Evolutionary conservation across 2,888 invertebrate species (phyloP).

Genomic region (Drosophila multiciliata): DNA sequence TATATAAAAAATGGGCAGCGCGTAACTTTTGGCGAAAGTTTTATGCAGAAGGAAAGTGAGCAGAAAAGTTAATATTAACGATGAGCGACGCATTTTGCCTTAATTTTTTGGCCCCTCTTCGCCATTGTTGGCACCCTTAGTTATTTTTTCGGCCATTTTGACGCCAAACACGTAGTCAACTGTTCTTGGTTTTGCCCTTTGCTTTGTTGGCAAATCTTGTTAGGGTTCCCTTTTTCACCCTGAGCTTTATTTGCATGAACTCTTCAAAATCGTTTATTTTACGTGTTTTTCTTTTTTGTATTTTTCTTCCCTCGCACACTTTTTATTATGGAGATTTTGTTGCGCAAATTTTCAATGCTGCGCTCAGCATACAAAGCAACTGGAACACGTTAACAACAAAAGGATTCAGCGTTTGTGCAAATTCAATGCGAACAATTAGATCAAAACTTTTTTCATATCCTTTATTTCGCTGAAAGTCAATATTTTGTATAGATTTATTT

Average conservation of each 20-base stretch:
- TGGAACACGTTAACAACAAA: constrained; percentile 52
- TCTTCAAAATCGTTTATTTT: constrained; percentile 72
- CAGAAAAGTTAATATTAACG: constrained; percentile 80
- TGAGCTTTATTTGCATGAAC: constrained; percentile 59
- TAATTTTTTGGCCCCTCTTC: constrained; percentile 55
- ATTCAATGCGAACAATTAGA: constrained; percentile 55
- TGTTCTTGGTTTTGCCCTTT: constrained; percentile 54
- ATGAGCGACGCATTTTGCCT: constrained; percentile 74
- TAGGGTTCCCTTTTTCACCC: constrained; percentile 54
- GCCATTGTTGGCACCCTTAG: constrained; percentile 4
- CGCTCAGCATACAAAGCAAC: constrained; percentile 69
- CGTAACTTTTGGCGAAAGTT: constrained; percentile 68
- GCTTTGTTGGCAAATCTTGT: constrained; percentile 73
- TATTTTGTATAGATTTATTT: not conserved
- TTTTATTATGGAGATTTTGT: constrained; percentile 68
- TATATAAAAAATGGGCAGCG: constrained; percentile 65
- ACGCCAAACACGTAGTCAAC: constrained; percentile 75
- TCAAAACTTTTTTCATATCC: constrained; percentile 33
- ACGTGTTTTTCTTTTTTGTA: not conserved
- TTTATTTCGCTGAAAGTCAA: not conserved
- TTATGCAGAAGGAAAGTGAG: constrained; percentile 69
- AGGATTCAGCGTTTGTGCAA: constrained; percentile 39
- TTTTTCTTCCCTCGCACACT: not conserved
- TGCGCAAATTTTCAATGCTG: constrained; percentile 70
- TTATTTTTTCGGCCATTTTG: constrained; percentile 67